A percentile compares a stretch with the other conserved stretches of the same genome.
phyloP scores from a whole-genome alignment of 2,888 invertebrate genomes.

The Deroplatys truncata region DNA sequence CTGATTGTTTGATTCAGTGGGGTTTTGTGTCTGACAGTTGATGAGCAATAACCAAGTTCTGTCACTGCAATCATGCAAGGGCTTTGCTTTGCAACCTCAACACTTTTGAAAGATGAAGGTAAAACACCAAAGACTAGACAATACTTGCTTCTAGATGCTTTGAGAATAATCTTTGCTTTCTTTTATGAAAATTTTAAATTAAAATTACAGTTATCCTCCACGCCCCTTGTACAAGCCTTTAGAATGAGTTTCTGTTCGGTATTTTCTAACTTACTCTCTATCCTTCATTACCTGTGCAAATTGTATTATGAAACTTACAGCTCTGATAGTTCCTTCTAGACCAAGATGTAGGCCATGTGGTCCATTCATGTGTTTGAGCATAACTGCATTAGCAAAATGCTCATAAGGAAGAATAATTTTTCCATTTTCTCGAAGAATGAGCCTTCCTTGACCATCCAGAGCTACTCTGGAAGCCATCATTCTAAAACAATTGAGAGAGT shows the following conservation, averaged over 20 bases:
- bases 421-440: conserved; percentile 79
- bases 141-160: no score
- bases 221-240: no score
- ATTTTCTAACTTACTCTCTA: neutral
- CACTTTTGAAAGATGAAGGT: no score
- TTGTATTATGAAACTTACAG: conserved; percentile 52
- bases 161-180: no score
- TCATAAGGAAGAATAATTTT: conserved; percentile 86
- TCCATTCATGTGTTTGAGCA: conserved; percentile 87
- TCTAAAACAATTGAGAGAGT: conserved; percentile 48
- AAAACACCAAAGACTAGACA: no score
- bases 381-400: conserved; percentile 86
- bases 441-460: conserved; percentile 75
- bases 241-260: neutral
- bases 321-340: conserved; percentile 77
- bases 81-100: no score
- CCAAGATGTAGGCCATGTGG: conserved; percentile 81
- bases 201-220: no score
- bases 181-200: no score
- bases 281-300: neutral
- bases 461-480: conserved; percentile 84
- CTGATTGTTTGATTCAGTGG: no score
- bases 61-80: no score
- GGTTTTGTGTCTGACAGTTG: no score
- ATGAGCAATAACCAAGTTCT: no score